Conservation (phyloP, 2,888 invertebrate species). For the Dolomedes plantarius region DNA sequence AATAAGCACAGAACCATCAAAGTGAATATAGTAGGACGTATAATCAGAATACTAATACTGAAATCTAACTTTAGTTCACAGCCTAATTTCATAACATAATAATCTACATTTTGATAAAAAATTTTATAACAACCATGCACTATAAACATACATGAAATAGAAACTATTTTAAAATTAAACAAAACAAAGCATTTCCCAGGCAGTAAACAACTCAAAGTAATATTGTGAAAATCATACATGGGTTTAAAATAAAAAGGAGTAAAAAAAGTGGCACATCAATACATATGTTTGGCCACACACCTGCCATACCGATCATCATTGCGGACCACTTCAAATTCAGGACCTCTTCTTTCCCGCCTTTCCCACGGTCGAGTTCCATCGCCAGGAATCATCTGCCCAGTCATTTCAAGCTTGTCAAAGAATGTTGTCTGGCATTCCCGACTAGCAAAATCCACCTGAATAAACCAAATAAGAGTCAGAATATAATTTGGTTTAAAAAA, state of each 20-base stretch:
- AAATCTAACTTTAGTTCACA: no score
- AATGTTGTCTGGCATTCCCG: constrained; percentile 96
- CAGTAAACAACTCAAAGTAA: no score
- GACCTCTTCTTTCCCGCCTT: constrained; percentile 71
- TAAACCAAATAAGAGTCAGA: not conserved
- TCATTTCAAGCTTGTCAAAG: constrained; percentile 91
- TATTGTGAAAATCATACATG: not conserved
- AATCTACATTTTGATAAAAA: no score
- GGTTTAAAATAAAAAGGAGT: constrained; percentile 23
- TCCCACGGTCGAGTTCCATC: constrained; percentile 76
- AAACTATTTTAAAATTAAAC: no score
- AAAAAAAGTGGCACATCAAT: constrained; percentile 60
- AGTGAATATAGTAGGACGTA: no score
- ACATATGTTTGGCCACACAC: constrained; percentile 36
- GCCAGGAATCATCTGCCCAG: constrained; percentile 77
- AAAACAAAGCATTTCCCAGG: no score
- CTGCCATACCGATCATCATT: constrained; percentile 70
- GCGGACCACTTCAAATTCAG: constrained; percentile 67
- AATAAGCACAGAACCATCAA: no score
- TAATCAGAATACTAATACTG: no score
- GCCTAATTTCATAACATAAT: no score
- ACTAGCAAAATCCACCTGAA: constrained; percentile 96
- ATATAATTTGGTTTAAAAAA: no score
- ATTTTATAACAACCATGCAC: no score
- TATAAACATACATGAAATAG: no score